Conservation (phyloP, 2,113 vertebrate genomes). For the Neotoma lepida region DNA sequence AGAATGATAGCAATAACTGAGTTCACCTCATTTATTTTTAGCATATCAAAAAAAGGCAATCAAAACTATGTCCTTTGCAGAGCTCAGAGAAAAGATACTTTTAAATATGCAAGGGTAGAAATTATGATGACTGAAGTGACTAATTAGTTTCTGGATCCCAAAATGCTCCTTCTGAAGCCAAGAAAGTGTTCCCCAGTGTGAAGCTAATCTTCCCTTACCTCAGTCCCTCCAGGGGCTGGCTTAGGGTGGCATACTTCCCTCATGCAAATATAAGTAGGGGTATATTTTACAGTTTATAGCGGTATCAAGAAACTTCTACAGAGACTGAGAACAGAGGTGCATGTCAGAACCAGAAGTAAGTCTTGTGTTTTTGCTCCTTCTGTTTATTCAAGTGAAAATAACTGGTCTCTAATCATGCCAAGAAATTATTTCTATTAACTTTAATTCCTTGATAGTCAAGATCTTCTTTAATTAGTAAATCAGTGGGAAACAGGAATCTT, state of each 20-base stretch:
- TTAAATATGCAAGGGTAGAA: background rate
- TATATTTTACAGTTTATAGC: background rate
- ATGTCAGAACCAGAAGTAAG: background rate
- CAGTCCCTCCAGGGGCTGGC: background rate
- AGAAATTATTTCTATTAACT: background rate
- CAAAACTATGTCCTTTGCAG: background rate
- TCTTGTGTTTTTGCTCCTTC: background rate
- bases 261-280: background rate
- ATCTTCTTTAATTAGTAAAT: background rate
- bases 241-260: background rate
- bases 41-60: background rate
- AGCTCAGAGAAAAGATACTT: background rate
- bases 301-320: background rate
- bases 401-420: background rate
- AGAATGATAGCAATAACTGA: background rate
- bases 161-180: background rate
- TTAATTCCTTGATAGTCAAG: background rate
- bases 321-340: background rate
- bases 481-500: background rate
- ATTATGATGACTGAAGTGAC: background rate
- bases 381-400: background rate
- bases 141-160: background rate
- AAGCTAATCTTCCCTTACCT: fast-evolving
- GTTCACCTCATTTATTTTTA: background rate
- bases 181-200: background rate